Conservation (phyloP, 2,888 invertebrate genomes). For the Glaucopsyche alexis region DNA sequence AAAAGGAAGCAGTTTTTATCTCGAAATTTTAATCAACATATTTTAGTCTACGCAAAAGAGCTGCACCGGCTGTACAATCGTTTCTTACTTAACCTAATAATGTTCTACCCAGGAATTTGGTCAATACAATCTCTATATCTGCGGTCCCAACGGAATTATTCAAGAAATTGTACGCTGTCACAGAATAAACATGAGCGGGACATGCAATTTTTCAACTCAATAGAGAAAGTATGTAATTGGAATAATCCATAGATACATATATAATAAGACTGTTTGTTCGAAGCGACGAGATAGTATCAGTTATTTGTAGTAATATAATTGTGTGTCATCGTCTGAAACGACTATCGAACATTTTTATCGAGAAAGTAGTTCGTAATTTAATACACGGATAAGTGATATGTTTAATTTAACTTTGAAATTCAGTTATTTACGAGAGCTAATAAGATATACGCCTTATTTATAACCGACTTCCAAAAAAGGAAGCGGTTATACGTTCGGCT, state of each 20-base stretch:
- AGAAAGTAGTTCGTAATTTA: not conserved
- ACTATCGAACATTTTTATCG: conserved; percentile 4
- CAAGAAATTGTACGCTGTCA: not conserved
- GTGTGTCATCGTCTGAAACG: not conserved
- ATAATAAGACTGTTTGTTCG: not conserved
- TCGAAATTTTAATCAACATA: too few species aligned
- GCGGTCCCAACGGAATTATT: not conserved
- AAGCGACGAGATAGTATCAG: not conserved
- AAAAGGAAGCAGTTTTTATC: too few species aligned
- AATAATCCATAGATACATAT: conserved; percentile 10
- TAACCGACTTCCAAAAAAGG: too few species aligned
- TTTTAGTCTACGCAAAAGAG: too few species aligned
- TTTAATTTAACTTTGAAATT: not conserved
- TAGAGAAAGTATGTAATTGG: conserved; percentile 4
- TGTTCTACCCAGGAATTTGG: not conserved
- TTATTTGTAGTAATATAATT: conserved; percentile 6
- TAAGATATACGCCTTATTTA: too few species aligned
- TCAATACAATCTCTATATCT: not conserved
- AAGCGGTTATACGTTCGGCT: too few species aligned
- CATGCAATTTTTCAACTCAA: conserved; percentile 4
- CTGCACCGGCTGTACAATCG: too few species aligned
- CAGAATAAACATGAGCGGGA: conserved; percentile 8
- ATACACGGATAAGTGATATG: not conserved
- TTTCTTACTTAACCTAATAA: not conserved
- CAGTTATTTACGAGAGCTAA: not conserved